These are phyloP conservation scores for Neogobius melanostomus DNA, from an alignment of 2,113 vertebrate species.

Conservation along the genomic window DNA sequence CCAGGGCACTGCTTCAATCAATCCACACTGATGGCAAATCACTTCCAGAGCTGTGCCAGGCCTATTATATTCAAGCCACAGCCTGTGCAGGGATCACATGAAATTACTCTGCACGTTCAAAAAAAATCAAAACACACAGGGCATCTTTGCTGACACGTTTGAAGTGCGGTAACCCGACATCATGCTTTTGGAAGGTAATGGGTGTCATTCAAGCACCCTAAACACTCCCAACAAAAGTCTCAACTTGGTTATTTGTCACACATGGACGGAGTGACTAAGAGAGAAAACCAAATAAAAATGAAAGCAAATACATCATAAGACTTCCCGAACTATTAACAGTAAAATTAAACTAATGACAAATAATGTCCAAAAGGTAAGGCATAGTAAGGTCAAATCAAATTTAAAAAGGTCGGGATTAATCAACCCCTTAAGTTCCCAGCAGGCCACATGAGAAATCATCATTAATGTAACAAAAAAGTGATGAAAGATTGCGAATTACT, in stretches of 20 bases:
- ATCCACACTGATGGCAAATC: constrained; percentile 74
- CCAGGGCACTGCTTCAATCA: constrained; percentile 68
- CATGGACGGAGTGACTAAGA: constrained; percentile 37
- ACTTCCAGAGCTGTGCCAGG: constrained; percentile 76
- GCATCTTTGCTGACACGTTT: constrained; percentile 41
- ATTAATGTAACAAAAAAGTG: no score
- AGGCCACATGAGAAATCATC: no score
- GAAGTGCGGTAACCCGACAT: constrained; percentile 31
- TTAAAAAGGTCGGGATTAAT: no score
- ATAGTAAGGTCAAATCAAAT: no score
- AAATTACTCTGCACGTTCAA: constrained; percentile 53
- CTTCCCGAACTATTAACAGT: constrained; percentile 29
- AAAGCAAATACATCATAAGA: constrained; percentile 30
- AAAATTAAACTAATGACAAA: background rate
- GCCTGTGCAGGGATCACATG: constrained; percentile 62
- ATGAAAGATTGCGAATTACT: no score
- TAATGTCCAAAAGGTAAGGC: background rate
- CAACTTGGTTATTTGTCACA: constrained; percentile 32
- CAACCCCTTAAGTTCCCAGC: no score
- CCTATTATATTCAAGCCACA: constrained; percentile 67
- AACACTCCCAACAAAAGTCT: constrained; percentile 60
- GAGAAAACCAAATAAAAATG: constrained; percentile 15
- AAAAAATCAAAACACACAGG: constrained; percentile 28
- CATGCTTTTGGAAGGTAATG: constrained; percentile 22
- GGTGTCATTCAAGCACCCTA: constrained; percentile 52